Evolutionary conservation across 2,797 vertebrate species (phyloP).

Genomic region (Triplophysa bombifrons): DNA sequence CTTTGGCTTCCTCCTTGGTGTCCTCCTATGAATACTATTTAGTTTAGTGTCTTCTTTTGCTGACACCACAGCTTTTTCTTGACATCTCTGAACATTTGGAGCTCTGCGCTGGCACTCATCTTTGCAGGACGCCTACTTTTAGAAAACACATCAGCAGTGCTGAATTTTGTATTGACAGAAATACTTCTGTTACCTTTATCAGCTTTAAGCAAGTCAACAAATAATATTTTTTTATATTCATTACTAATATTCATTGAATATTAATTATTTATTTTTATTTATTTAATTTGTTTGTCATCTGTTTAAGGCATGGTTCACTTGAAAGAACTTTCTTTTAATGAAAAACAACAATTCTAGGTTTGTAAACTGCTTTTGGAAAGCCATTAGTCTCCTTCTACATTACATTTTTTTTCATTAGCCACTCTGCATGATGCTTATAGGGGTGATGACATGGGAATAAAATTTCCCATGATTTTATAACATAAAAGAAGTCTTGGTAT

Average conservation of each 20-base stretch:
- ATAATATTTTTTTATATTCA: no score
- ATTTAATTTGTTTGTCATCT: conserved; percentile 1
- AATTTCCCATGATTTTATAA: no score
- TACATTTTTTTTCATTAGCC: no score
- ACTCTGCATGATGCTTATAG: no score
- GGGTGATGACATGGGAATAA: no score
- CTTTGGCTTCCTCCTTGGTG: neutral
- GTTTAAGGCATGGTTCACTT: neutral
- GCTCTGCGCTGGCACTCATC: neutral
- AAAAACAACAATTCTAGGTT: neutral
- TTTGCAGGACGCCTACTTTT: conserved; percentile 14
- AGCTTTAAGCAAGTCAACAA: conserved; percentile 17
- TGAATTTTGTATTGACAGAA: conserved; percentile 1
- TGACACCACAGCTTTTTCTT: conserved; percentile 40
- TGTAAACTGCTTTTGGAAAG: neutral
- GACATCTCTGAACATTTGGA: neutral
- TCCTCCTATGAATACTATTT: neutral
- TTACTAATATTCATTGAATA: no score
- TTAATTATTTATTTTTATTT: neutral
- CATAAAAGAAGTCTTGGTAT: no score
- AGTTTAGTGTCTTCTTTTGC: conserved; percentile 24
- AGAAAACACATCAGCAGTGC: neutral
- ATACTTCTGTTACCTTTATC: conserved; percentile 8
- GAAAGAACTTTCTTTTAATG: neutral
- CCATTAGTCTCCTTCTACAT: neutral